Evolutionary conservation across 2,113 vertebrate genomes (phyloP).

Genomic region (Trachemys scripta): DNA sequence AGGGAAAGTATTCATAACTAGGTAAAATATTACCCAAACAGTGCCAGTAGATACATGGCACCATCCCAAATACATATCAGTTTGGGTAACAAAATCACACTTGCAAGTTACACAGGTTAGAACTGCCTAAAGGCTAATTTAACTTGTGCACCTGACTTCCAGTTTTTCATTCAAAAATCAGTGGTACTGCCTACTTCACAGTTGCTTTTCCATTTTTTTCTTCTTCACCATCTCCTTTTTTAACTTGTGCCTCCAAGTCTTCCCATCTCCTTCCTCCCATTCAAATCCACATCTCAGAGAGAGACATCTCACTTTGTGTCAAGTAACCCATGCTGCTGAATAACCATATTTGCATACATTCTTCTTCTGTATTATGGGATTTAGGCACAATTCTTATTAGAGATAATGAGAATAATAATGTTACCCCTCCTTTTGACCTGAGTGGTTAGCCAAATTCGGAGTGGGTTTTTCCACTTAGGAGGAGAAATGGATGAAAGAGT

Average conservation of each 20-base stretch:
- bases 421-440: not conserved
- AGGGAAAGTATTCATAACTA: not conserved
- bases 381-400: constrained; percentile 15
- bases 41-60: constrained; percentile 4
- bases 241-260: not conserved
- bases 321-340: not conserved
- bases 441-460: not conserved
- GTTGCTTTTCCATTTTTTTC: not conserved
- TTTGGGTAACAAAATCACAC: constrained; percentile 4
- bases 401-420: not conserved
- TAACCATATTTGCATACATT: not conserved
- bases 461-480: not conserved
- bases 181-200: not conserved
- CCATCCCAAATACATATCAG: not conserved
- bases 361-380: not conserved
- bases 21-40: constrained; percentile 1
- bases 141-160: constrained; percentile 31
- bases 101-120: constrained; percentile 3
- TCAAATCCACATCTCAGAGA: not conserved
- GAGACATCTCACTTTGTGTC: not conserved
- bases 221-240: not conserved
- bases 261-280: not conserved
- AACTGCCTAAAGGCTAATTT: constrained; percentile 21
- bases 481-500: not conserved
- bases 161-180: constrained; percentile 57